Evolutionary conservation across 2,888 invertebrate genomes (phyloP), one percentile per base, ranked within the genome.

Genomic region (Hyalella azteca): DNA sequence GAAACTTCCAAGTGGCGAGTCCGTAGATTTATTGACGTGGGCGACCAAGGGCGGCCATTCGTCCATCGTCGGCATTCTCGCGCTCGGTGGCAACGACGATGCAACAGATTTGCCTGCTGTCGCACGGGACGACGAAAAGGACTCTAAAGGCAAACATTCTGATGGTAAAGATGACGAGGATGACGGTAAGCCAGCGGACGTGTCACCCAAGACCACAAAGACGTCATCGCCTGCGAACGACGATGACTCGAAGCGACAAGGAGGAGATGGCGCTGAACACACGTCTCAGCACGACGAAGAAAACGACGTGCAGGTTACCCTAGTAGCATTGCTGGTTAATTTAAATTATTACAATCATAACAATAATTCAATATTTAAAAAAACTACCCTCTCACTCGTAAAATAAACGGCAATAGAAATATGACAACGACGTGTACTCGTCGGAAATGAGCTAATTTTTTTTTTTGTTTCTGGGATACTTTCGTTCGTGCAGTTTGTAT

Each of bases 21-120:
- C 48, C 36, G 32, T 78, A 2, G 79, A 82, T 73, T 77, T 82
- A 26, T 15, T 79, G 40, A 80, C 80, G 39, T 82, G 82, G 82
- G 82, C 82, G 40, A 73, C 78, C 26, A 78, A 76, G 48, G 79
- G 77, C 26, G 73, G 78, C 4, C 80, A 80, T 79, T 1, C 66
- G 29, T 36, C 66, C 19, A 66, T 66, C 11, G 22, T 66, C 19
- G 66, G 66, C 15, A 36, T 66, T 15, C 19, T 66, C 5, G 66
- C 66, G 9, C 36, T 66, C 29, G 66, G 66, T 13, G 29, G 29
- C 29, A 39, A 39, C 11, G 77, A 19, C 15, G 45, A 73, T 15
- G 50, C 78, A 19, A 40, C 66, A 40, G 50, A 77, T 4, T 39
- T 54, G 36, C 59, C 79, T 48, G 26, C 41, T 1, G 39, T 41